Evolutionary conservation across 92 coral and sea anemone genomes (phyloP).

Genomic region (Epizoanthus stellaris): DNA sequence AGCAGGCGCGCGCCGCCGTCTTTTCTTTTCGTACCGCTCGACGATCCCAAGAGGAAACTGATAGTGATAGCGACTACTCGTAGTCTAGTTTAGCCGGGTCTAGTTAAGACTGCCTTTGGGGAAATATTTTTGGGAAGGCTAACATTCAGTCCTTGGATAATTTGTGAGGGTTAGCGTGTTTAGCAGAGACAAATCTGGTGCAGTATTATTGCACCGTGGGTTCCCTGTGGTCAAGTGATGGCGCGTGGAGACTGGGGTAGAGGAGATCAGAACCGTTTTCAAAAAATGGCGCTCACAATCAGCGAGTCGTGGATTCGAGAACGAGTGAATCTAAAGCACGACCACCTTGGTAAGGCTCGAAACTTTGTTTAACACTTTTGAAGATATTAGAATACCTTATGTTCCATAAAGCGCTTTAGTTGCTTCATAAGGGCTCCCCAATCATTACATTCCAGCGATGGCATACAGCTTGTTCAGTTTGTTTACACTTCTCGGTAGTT

Average conservation of each 20-base stretch:
- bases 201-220: no score
- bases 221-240: no score
- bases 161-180: no score
- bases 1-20: no score
- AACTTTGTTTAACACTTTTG: background rate
- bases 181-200: no score
- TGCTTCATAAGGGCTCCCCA: background rate
- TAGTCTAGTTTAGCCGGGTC: no score
- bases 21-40: no score
- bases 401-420: background rate
- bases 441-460: background rate
- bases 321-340: conserved; percentile 96
- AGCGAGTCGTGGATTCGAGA: conserved; percentile 93
- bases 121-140: no score
- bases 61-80: no score
- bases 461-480: background rate
- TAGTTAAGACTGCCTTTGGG: no score
- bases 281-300: conserved; percentile 99
- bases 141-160: no score
- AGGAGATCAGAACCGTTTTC: conserved; percentile 45
- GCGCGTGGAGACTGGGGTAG: conserved; percentile 47
- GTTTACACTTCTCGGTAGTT: conserved; percentile 9
- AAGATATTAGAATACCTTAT: background rate
- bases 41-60: no score
- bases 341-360: conserved; percentile 80